Base-by-base conservation (phyloP, 2,797 vertebrate species). In the Microchirus variegatus region DNA sequence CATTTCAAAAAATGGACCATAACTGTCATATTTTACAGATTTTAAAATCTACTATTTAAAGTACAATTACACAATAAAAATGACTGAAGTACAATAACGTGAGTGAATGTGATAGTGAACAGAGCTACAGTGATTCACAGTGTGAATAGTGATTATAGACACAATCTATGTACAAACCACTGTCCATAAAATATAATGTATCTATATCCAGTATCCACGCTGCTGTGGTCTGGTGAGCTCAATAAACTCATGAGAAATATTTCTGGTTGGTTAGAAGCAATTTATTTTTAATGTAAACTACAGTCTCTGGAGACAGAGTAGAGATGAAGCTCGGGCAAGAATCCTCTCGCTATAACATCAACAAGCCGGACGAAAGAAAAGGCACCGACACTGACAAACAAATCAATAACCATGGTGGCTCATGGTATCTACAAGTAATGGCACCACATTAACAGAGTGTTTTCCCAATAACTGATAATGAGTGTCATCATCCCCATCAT, bases 381-480 rank as follows among this genome's bases (percentile, higher is more conserved):
- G 31, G 49, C 11, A 7, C 51, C n/a, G 43, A n/a, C 10, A 26
- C 11, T 8, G 57, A 37, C 35, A 15, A 58, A 62, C 45, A 18
- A 73, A 79, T 67, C 61, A 56, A 59, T 63, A 18, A 12, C 48
- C 19, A 10, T 13, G 2, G 10, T 43, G 44, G 48, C 53, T 56
- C 8, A 0, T 13, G 9, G 40, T 22, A 26, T 52, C 51, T 56
- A 37, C 70, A 74, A 61, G 54, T 59, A 65, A 41, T 48, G 2
- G 44, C 55, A 14, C 13, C 50, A 19, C 53, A 66, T 71, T 26
- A 59, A 38, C 59, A 47, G 59, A 63, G 41, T 41, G 18, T 51
- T 67, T 63, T 66, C 43, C 63, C 73, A 64, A 63, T 71, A 68
- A 66, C 41, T n/a, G 55, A 46, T 65, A 59, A 78, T 67, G 66